Percentiles rank a stretch among this genome's conserved stretches.
phyloP scores from a whole-genome alignment of 2,888 invertebrate species.

The Cyclophora punctaria region DNA sequence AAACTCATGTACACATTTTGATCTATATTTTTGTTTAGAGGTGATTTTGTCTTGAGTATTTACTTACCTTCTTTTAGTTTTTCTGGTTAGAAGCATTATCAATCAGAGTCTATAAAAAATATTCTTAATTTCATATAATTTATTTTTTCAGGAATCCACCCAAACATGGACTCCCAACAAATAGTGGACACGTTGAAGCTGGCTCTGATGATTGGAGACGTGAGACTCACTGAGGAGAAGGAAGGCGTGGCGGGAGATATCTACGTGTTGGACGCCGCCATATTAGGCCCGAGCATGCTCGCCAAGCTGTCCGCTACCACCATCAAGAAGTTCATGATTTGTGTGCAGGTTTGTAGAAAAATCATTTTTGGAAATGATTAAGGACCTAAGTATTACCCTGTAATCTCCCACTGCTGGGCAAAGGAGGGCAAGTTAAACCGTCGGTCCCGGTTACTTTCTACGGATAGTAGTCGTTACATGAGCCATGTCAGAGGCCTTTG shows the following conservation, averaged over 20 bases:
- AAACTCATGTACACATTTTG: too few species aligned
- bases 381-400: background rate
- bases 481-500: too few species aligned
- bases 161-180: constrained; percentile 79
- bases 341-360: constrained; percentile 75
- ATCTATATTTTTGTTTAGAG: too few species aligned
- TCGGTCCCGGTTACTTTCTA: too few species aligned
- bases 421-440: too few species aligned
- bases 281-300: constrained; percentile 84
- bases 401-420: too few species aligned
- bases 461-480: too few species aligned
- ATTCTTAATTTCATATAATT: background rate
- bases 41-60: too few species aligned
- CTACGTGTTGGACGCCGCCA: constrained; percentile 84
- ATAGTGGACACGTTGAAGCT: constrained; percentile 85
- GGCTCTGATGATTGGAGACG: constrained; percentile 88
- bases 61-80: too few species aligned
- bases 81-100: too few species aligned
- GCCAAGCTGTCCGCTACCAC: constrained; percentile 85
- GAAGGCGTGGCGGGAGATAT: constrained; percentile 89
- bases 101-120: too few species aligned
- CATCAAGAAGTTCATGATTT: constrained; percentile 88
- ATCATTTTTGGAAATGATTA: background rate
- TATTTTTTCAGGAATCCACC: constrained; percentile 66
- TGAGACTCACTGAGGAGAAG: constrained; percentile 83